Conservation (phyloP, 2,888 invertebrate species). For the Drosophila mercatorum region DNA sequence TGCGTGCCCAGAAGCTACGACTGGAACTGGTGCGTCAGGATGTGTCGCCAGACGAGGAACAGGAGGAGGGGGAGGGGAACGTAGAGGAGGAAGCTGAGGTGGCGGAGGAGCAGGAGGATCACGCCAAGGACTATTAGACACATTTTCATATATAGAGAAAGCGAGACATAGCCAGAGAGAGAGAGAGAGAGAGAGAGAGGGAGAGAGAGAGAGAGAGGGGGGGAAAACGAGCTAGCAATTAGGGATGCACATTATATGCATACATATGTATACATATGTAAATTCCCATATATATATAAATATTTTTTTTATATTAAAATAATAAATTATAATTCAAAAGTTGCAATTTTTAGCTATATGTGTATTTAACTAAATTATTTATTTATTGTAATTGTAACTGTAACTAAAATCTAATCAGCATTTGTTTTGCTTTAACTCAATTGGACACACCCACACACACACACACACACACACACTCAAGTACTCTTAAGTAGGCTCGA, state of each 20-base stretch:
- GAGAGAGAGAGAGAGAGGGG: background rate
- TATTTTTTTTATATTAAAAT: slow-evolving; percentile 10
- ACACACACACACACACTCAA: slow-evolving; percentile 3
- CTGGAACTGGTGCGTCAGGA: slow-evolving; percentile 1
- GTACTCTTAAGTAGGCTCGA: slow-evolving; percentile 52
- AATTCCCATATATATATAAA: slow-evolving; percentile 13
- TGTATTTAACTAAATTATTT: slow-evolving; percentile 43
- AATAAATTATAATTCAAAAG: slow-evolving; percentile 30
- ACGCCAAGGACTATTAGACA: slow-evolving; percentile 29
- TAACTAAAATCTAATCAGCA: slow-evolving; percentile 33
- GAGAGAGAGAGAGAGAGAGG: too few relatives aligned
- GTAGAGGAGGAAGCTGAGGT: slow-evolving; percentile 1
- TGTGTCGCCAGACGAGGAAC: slow-evolving; percentile 5
- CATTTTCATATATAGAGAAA: slow-evolving; percentile 34
- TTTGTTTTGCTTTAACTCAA: slow-evolving; percentile 35
- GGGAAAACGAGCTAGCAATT: slow-evolving; percentile 18
- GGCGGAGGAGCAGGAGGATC: slow-evolving; percentile 29
- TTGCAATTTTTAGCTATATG: slow-evolving; percentile 57
- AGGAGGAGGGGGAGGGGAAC: slow-evolving; percentile 4
- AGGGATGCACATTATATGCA: slow-evolving; percentile 26
- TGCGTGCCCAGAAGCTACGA: slow-evolving; percentile 10
- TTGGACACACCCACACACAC: slow-evolving; percentile 29
- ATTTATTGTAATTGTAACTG: slow-evolving; percentile 40
- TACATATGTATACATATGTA: slow-evolving; percentile 31
- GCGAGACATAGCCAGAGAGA: background rate